Percentiles rank a stretch among this genome's conserved stretches.
Conservation (phyloP, 64 coral and sea anemone species). For the Montipora sp. region DNA sequence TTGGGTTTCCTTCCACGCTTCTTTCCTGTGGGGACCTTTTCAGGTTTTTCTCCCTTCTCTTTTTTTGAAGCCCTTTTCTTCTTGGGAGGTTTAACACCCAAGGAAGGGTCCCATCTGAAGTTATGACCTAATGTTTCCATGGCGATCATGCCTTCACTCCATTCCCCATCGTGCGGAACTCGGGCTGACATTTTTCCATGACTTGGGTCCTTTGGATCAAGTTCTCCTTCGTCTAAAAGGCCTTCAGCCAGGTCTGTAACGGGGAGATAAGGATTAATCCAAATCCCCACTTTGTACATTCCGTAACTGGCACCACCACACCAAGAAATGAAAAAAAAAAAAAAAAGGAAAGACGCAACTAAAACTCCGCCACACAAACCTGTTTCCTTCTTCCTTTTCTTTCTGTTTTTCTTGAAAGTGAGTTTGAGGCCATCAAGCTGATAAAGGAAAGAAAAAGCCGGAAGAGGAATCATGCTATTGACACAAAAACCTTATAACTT, state of each 20-base stretch:
- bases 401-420: constrained; percentile 96
- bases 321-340: not conserved
- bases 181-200: constrained; percentile 25
- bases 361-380: constrained; percentile 36
- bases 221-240: constrained; percentile 50
- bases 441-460: not conserved
- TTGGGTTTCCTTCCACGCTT: constrained; percentile 98
- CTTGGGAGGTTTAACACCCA: constrained; percentile 76
- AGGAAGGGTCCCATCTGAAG: constrained; percentile 44
- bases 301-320: no score
- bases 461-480: not conserved
- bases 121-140: constrained; percentile 20
- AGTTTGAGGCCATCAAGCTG: constrained; percentile 96
- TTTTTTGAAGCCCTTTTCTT: constrained; percentile 71
- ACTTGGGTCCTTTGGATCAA: constrained; percentile 45
- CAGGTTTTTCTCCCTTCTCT: constrained; percentile 93
- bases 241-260: constrained; percentile 15
- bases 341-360: not conserved
- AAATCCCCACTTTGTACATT: no score
- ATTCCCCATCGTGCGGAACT: constrained; percentile 36
- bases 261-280: not conserved
- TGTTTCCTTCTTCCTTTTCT: constrained; percentile 86
- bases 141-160: constrained; percentile 28
- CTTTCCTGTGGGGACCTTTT: constrained; percentile 77
- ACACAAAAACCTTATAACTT: not conserved